Conservation (phyloP, 2,888 invertebrate species). For the Cryptophagus acutangulus region DNA sequence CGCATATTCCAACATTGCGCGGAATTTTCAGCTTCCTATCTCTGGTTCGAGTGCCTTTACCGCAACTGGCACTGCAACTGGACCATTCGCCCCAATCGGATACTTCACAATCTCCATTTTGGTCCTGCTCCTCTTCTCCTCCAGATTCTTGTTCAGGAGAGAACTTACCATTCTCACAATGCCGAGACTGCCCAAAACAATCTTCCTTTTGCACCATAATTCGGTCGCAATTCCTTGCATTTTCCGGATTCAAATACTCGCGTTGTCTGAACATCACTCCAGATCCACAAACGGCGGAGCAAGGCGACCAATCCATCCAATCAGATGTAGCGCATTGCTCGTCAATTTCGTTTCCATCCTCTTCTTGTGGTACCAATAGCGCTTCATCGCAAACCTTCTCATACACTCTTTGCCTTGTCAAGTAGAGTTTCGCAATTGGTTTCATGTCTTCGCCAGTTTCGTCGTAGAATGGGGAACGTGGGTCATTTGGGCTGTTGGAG, state of each 20-base stretch:
- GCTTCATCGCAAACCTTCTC: slow-evolving; percentile 65
- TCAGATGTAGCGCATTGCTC: slow-evolving; percentile 21
- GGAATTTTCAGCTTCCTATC: slow-evolving; percentile 57
- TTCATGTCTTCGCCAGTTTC: slow-evolving; percentile 69
- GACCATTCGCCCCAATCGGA: slow-evolving; percentile 66
- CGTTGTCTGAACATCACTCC: slow-evolving; percentile 46
- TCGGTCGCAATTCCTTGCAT: slow-evolving; percentile 26
- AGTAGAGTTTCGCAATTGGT: slow-evolving; percentile 76
- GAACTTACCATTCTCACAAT: slow-evolving; percentile 6
- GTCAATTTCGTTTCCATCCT: slow-evolving; percentile 9
- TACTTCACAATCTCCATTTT: slow-evolving; percentile 4
- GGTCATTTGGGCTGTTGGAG: slow-evolving; percentile 76
- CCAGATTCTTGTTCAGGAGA: slow-evolving; percentile 1
- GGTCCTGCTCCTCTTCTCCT: slow-evolving; percentile 11
- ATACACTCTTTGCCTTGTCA: slow-evolving; percentile 72
- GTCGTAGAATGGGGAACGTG: slow-evolving; percentile 85
- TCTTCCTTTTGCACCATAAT: slow-evolving; percentile 45
- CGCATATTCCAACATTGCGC: slow-evolving; percentile 56
- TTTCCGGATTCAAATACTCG: slow-evolving; percentile 39
- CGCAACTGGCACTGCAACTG: slow-evolving; percentile 64
- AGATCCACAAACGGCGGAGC: slow-evolving; percentile 39
- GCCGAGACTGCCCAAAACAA: slow-evolving; percentile 9
- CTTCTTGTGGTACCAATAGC: slow-evolving; percentile 45
- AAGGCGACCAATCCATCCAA: slow-evolving; percentile 44
- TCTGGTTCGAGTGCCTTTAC: slow-evolving; percentile 60